A percentile compares a stretch with the other conserved stretches of the same genome.
Conservation (phyloP, 2,797 vertebrate genomes). For the Poecilia wingei region DNA sequence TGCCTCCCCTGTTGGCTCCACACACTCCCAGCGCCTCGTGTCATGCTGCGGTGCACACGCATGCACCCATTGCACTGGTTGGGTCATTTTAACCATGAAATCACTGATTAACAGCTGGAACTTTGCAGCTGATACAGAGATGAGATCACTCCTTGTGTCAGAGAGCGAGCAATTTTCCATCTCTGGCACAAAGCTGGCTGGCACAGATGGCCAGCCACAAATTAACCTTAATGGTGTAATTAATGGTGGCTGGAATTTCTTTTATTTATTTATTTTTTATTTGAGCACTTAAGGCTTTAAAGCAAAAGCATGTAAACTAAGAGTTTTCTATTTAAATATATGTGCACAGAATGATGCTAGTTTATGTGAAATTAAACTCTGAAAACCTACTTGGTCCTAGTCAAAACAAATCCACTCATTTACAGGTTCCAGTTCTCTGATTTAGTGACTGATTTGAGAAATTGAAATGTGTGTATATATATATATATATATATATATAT, state of each 20-base stretch:
- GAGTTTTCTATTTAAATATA: background rate
- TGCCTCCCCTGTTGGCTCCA: constrained; percentile 59
- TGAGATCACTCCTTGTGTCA: constrained; percentile 9
- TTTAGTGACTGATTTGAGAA: background rate
- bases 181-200: background rate
- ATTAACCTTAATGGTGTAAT: background rate
- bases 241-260: constrained; percentile 2
- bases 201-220: background rate
- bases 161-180: background rate
- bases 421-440: background rate
- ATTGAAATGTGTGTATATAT: background rate
- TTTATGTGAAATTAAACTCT: background rate
- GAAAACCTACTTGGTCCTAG: background rate
- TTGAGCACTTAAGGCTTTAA: background rate
- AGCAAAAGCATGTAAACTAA: background rate
- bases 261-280: background rate
- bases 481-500: too few species aligned
- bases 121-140: constrained; percentile 13
- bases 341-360: background rate
- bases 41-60: constrained; percentile 29
- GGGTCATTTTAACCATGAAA: constrained; percentile 53
- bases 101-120: constrained; percentile 26
- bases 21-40: constrained; percentile 64
- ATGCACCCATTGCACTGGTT: constrained; percentile 10
- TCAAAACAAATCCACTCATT: background rate